phyloP scores from a whole-genome alignment of 2,113 vertebrate species.

The Cavia aperea region DNA sequence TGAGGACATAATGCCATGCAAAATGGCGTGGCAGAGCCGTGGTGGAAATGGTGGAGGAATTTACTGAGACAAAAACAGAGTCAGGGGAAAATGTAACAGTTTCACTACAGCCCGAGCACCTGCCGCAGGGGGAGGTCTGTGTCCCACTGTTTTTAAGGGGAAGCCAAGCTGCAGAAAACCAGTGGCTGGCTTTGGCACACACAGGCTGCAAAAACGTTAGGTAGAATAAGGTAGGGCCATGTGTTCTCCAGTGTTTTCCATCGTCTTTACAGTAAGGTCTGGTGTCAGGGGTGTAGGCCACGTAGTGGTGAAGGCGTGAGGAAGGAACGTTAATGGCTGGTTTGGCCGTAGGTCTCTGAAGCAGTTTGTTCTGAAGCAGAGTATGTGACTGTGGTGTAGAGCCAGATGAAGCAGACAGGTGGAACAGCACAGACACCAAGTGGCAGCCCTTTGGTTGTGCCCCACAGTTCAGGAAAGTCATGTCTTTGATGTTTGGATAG shows the following conservation, averaged over 20 bases:
- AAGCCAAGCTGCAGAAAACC: neutral
- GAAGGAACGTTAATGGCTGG: neutral
- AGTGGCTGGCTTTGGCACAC: neutral
- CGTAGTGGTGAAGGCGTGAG: neutral
- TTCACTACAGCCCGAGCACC: neutral
- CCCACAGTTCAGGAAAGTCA: neutral
- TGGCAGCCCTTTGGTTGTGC: neutral
- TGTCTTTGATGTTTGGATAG: neutral
- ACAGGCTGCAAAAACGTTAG: neutral
- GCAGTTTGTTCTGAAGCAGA: neutral
- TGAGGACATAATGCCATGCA: neutral
- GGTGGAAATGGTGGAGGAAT: neutral
- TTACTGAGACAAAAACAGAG: neutral
- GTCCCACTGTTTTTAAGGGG: neutral
- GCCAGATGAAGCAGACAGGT: neutral
- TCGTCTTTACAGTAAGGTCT: neutral
- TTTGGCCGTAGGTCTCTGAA: neutral
- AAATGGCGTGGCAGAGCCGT: neutral
- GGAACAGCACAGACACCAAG: neutral
- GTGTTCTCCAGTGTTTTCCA: neutral
- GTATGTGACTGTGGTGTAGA: neutral
- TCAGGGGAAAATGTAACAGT: neutral
- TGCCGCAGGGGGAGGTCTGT: neutral
- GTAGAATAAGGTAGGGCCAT: neutral
- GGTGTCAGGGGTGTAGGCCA: neutral